phyloP scores from a whole-genome alignment of 2,888 invertebrate genomes.

The Actias luna region DNA sequence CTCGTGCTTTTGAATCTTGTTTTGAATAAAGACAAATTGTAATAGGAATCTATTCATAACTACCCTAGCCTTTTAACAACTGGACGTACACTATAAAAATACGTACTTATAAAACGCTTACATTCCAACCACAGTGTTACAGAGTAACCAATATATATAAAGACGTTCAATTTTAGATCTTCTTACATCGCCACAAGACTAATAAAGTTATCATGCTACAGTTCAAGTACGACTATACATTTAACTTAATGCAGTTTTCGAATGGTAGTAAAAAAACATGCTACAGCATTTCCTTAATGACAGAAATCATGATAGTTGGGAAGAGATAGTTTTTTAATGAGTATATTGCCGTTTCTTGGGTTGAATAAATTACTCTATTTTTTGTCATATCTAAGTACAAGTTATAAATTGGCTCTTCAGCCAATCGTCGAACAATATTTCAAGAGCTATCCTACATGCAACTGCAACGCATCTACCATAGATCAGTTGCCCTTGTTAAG shows the following conservation, averaged over 20 bases:
- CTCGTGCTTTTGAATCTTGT: too few species aligned
- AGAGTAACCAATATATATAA: neutral
- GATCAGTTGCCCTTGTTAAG: too few species aligned
- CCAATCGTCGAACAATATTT: neutral
- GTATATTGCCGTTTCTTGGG: neutral
- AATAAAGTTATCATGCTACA: neutral
- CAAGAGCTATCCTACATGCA: too few species aligned
- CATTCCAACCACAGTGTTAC: neutral
- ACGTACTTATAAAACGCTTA: neutral
- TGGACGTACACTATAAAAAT: too few species aligned
- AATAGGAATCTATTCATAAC: too few species aligned
- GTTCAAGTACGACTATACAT: neutral
- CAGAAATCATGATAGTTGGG: neutral
- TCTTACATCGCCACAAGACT: neutral
- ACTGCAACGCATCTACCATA: too few species aligned
- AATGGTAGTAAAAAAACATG: neutral
- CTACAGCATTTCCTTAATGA: neutral
- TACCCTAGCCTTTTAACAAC: too few species aligned
- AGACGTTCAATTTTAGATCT: conserved; percentile 4
- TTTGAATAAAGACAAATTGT: too few species aligned
- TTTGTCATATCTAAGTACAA: neutral
- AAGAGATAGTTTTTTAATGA: neutral
- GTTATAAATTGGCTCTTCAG: neutral
- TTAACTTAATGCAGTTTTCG: conserved; percentile 10
- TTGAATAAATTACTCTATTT: neutral